These are phyloP conservation scores for Crotalus horridus DNA, from an alignment of 2,113 vertebrate genomes.

Conservation along the genomic window DNA sequence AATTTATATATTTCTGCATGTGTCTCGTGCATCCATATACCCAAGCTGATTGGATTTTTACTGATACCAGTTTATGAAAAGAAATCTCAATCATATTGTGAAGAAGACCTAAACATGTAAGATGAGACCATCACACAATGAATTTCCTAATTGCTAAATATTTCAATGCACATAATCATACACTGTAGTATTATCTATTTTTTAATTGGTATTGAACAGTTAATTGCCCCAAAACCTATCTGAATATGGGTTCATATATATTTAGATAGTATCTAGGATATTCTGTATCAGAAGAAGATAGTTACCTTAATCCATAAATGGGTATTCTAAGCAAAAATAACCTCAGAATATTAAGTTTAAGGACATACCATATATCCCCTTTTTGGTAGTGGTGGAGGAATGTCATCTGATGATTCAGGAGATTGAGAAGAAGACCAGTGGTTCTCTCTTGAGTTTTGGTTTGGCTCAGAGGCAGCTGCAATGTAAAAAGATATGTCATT, in stretches of 20 bases:
- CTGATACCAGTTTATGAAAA: not conserved
- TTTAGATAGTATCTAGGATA: not conserved
- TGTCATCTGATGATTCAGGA: conserved; percentile 43
- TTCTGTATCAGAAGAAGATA: not conserved
- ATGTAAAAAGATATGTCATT: not conserved
- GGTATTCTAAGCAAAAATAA: not conserved
- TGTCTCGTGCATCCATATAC: not conserved
- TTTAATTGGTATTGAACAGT: not conserved
- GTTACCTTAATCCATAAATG: not conserved
- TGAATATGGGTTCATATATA: not conserved
- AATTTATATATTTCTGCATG: not conserved
- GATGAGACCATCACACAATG: not conserved
- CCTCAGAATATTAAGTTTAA: not conserved
- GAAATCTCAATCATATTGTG: not conserved
- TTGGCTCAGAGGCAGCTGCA: not conserved
- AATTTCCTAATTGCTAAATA: not conserved
- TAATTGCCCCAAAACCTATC: not conserved
- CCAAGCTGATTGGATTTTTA: not conserved
- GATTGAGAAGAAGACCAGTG: not conserved
- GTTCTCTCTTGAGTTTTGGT: conserved; percentile 31
- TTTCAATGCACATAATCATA: not conserved
- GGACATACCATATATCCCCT: conserved; percentile 34
- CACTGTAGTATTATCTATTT: not conserved
- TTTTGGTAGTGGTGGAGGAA: conserved; percentile 53
- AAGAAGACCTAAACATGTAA: not conserved